Base-by-base conservation (phyloP, 2,888 invertebrate genomes). In the Drosophila sordidapex region DNA sequence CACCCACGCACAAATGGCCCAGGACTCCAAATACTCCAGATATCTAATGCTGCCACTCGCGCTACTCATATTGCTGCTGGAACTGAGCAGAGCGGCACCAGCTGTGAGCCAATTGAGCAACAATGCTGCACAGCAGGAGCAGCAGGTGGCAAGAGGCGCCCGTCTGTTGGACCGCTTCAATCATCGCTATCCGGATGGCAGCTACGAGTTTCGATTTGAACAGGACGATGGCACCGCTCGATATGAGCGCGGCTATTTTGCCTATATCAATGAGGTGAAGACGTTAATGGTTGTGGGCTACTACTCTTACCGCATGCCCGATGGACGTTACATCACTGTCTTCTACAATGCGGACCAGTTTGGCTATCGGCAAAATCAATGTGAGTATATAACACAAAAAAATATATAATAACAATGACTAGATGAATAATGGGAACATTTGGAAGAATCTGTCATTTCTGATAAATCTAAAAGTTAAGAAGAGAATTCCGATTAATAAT, bases 301-400 rank as follows among this genome's bases (percentile, higher is more conserved):
- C 56, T 92, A 92, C 48, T 88, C 92, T 4, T 92, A 92, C 61
- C 89, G 91, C 10, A 85, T 91, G 86, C 82, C 90, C 33, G 89
- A 91, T 65, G 84, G 81, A 0, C 83, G 91, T 2, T 93, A 86
- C 43, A 66, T 92, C 10, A 93, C 92, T 0, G 93, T 93, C 6
- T 92, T 92, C 83, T 92, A 93, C 43, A 93, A 92, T 74, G 92
- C 93, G 35, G 92, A 92, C 81, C 92, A 90, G 53, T 82, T 87
- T 76, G 92, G 92, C 46, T 93, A 91, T 36, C 79, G 91, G 0
- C 92, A 92, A 66, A 92, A 91, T 79, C 92, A 92, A 75, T 88
- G 92, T 92, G 62, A 91, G 92, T 85, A 5, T 29, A 29, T 29
- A 6, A 29, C 27, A 29, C 27, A 29, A 6, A 6, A 29, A 29